phyloP scores from a whole-genome alignment of 92 coral and sea anemone genomes.

The Porites cylindrica region DNA sequence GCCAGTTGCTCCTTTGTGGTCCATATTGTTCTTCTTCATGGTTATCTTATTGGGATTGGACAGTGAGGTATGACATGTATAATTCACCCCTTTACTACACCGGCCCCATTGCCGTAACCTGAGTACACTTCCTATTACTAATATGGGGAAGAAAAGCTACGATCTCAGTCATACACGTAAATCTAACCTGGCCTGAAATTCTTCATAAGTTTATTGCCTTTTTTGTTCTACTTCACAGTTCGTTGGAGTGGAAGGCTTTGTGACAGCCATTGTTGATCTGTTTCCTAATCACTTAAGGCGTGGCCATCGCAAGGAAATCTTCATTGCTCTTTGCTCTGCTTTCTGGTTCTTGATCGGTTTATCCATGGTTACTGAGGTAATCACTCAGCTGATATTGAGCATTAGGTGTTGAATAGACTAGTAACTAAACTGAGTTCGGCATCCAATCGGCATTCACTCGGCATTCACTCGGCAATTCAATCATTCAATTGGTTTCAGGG shows the following conservation, averaged over 20 bases:
- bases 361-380: constrained; percentile 89
- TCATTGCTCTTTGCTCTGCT: constrained; percentile 71
- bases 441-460: background rate
- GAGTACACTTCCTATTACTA: too few relatives aligned
- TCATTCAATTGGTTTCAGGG: constrained; percentile 55
- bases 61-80: constrained; percentile 80
- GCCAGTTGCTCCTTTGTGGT: constrained; percentile 98
- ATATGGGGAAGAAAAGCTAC: background rate
- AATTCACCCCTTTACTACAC: too few relatives aligned
- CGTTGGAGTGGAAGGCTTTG: constrained; percentile 91
- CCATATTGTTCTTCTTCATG: constrained; percentile 98
- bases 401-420: background rate
- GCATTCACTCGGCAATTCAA: too few relatives aligned
- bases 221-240: constrained; percentile 54
- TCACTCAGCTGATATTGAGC: background rate
- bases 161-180: background rate
- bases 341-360: constrained; percentile 87
- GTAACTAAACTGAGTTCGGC: constrained; percentile 2
- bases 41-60: constrained; percentile 97
- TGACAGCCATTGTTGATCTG: constrained; percentile 91
- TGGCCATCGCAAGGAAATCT: constrained; percentile 87
- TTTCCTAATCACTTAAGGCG: constrained; percentile 81
- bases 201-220: too few relatives aligned
- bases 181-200: too few relatives aligned
- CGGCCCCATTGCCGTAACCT: too few relatives aligned